A percentile compares a stretch with the other conserved stretches of the same genome.
Evolutionary conservation across 2,888 invertebrate genomes (phyloP).

Genomic region (Altica lythri): DNA sequence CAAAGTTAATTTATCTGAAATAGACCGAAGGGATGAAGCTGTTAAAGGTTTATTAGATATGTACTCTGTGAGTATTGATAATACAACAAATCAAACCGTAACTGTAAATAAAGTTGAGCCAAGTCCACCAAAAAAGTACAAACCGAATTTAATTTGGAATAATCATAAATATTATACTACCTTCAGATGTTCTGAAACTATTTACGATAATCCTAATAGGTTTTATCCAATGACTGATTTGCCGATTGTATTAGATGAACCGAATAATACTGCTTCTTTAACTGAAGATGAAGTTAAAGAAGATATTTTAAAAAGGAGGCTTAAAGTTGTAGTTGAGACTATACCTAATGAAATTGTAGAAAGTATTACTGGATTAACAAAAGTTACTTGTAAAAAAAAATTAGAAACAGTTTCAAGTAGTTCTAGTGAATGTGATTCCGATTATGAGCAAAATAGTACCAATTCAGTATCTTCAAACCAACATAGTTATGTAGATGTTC

Average conservation of each 20-base stretch:
- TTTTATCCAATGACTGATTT: constrained; percentile 52
- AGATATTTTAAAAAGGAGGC: too few relatives aligned
- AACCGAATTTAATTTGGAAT: constrained; percentile 43
- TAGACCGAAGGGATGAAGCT: constrained; percentile 13
- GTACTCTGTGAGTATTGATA: constrained; percentile 22
- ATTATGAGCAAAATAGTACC: constrained; percentile 5
- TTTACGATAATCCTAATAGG: constrained; percentile 47
- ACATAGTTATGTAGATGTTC: too few relatives aligned
- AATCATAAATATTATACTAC: constrained; percentile 50
- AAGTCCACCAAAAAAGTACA: constrained; percentile 32
- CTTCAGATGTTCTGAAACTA: constrained; percentile 45
- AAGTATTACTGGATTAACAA: constrained; percentile 11
- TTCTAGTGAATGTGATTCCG: constrained; percentile 22
- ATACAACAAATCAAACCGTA: constrained; percentile 2
- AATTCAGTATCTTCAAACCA: too few relatives aligned
- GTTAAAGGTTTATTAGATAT: constrained; percentile 23
- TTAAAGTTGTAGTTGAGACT: constrained; percentile 35
- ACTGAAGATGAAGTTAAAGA: too few relatives aligned
- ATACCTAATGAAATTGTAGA: constrained; percentile 22
- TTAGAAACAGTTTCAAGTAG: background rate
- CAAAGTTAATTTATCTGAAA: constrained; percentile 11
- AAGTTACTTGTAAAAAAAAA: background rate
- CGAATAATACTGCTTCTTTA: too few relatives aligned
- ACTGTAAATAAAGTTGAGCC: constrained; percentile 7
- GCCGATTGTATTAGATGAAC: constrained; percentile 46